phyloP scores from a whole-genome alignment of 2,797 vertebrate species.

The Anolis apletophallus region DNA sequence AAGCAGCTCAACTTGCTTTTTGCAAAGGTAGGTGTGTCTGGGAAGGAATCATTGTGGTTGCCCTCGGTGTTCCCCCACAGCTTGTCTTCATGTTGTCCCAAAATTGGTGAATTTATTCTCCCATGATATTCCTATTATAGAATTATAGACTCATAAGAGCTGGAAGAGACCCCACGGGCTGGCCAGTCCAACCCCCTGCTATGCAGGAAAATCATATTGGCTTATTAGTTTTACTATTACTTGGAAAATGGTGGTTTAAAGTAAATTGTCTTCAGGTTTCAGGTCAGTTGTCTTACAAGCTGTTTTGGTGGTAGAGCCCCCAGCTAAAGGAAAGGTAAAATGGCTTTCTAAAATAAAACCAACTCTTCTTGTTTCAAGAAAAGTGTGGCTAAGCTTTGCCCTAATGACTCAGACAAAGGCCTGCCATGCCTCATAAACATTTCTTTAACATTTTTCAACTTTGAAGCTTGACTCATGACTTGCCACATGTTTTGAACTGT shows the following conservation, averaged over 20 bases:
- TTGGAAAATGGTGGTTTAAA: slow-evolving; percentile 10
- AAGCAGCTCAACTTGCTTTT: slow-evolving; percentile 98
- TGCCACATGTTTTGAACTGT: slow-evolving; percentile 3
- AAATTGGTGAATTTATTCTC: neutral
- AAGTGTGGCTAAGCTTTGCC: neutral
- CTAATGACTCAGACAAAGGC: slow-evolving; percentile 4
- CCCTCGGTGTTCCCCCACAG: neutral
- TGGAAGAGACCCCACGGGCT: too few species aligned
- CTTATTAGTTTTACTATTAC: slow-evolving; percentile 5
- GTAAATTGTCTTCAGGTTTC: neutral
- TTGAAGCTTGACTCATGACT: slow-evolving; percentile 10
- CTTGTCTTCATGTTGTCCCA: neutral
- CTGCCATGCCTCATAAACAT: slow-evolving; percentile 9
- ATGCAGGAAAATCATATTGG: too few species aligned
- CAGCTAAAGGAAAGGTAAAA: neutral
- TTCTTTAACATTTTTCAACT: neutral
- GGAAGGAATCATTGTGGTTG: neutral
- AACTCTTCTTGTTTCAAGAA: neutral
- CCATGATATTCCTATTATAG: neutral
- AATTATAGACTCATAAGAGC: too few species aligned
- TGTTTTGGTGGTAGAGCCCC: neutral
- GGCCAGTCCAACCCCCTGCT: too few species aligned
- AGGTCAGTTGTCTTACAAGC: neutral
- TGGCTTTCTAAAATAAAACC: slow-evolving; percentile 6
- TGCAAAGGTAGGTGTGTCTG: slow-evolving; percentile 85